Percentiles rank a stretch among this genome's conserved stretches.
phyloP scores from a whole-genome alignment of 2,888 invertebrate species.

The Ceriagrion tenellum region DNA sequence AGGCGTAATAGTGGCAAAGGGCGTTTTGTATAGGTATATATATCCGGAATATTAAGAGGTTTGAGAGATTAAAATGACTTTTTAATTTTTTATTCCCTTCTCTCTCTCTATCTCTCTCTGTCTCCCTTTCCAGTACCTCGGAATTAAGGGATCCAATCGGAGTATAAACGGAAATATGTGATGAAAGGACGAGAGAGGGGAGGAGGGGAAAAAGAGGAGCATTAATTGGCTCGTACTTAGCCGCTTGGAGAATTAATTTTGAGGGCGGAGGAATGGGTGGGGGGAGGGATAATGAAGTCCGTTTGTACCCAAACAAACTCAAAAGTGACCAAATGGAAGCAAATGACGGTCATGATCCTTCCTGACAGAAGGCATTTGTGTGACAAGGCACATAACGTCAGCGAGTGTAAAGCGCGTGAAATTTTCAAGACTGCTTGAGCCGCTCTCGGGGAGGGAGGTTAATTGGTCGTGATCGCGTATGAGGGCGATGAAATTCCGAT shows the following conservation, averaged over 20 bases:
- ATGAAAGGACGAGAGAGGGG: neutral
- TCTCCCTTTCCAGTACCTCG: too few species aligned
- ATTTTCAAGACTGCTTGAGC: neutral
- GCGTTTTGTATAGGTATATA: neutral
- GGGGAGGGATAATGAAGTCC: neutral
- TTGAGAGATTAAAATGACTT: neutral
- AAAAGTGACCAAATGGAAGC: neutral
- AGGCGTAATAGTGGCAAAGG: neutral
- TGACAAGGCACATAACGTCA: neutral
- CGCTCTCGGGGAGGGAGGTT: neutral
- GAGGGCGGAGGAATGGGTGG: neutral
- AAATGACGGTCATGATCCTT: neutral
- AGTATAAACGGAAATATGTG: neutral
- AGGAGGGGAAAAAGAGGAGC: neutral
- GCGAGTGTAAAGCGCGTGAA: neutral
- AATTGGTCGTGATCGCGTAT: neutral
- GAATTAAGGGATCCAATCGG: conserved; percentile 23
- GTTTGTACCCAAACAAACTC: neutral
- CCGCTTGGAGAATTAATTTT: conserved; percentile 4
- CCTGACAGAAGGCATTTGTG: neutral
- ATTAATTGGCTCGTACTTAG: neutral
- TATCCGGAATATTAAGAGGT: conserved; percentile 43
- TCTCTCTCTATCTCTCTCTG: neutral
- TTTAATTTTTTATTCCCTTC: neutral
- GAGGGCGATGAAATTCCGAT: neutral